Conservation (phyloP, 2,113 vertebrate genomes). For the Lucifuga dentata region DNA sequence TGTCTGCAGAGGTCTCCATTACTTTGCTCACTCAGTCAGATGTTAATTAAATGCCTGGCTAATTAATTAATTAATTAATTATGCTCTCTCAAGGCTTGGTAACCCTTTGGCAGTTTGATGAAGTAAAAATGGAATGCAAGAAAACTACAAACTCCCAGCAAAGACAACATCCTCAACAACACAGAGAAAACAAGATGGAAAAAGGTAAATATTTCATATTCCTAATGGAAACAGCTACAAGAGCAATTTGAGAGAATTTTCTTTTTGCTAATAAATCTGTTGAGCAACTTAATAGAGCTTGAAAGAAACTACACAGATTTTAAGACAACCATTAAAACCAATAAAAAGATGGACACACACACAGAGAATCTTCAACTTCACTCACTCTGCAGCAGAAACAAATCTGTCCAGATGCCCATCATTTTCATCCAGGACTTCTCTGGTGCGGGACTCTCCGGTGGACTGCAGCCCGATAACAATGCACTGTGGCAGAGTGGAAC, state of each 20-base stretch:
- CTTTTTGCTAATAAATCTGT: too few species aligned
- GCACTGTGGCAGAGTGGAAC: conserved; percentile 81
- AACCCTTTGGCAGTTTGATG: neutral
- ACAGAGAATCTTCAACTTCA: conserved; percentile 26
- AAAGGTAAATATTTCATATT: too few species aligned
- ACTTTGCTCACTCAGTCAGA: too few species aligned
- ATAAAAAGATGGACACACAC: neutral
- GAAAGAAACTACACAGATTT: too few species aligned
- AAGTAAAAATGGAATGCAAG: conserved; percentile 1
- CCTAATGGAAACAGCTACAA: too few species aligned
- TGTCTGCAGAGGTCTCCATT: conserved; percentile 51
- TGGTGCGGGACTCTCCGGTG: conserved; percentile 94
- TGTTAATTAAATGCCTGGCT: conserved; percentile 22
- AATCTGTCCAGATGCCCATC: conserved; percentile 94
- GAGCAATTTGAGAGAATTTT: too few species aligned
- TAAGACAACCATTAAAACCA: too few species aligned
- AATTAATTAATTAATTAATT: neutral
- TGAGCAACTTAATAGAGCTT: too few species aligned
- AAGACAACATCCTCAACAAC: too few species aligned
- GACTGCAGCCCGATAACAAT: conserved; percentile 97
- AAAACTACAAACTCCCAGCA: neutral
- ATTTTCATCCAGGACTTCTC: conserved; percentile 95
- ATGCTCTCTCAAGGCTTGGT: neutral
- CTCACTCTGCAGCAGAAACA: conserved; percentile 96
- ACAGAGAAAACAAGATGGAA: too few species aligned